Percentiles rank a stretch among this genome's conserved stretches.
These are phyloP conservation scores for Cydia fagiglandana DNA, from an alignment of 1,140 invertebrate species.

Conservation along the genomic window DNA sequence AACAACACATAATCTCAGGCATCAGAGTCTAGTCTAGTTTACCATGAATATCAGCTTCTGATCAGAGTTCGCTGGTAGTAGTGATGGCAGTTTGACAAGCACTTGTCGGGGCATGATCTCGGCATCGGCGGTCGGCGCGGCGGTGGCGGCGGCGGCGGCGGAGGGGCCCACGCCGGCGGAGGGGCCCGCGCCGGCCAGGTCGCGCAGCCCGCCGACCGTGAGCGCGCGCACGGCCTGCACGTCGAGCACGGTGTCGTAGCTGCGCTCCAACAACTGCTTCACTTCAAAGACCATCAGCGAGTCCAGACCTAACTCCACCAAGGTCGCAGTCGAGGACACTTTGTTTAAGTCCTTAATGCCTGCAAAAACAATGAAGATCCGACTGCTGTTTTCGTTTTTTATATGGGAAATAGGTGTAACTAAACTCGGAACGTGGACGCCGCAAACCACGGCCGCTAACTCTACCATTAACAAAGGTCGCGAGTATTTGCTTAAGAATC, in stretches of 20 bases:
- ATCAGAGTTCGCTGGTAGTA: constrained; percentile 36
- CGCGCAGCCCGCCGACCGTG: constrained; percentile 86
- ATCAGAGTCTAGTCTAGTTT: no score
- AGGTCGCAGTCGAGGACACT: constrained; percentile 85
- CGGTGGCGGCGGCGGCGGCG: constrained; percentile 41
- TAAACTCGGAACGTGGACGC: no score
- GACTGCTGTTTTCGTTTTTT: no score
- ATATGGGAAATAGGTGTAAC: no score
- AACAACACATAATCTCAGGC: constrained; percentile 57
- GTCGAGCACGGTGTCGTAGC: constrained; percentile 92
- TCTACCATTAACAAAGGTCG: no score
- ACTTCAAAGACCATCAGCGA: constrained; percentile 99
- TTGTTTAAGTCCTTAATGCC: constrained; percentile 89
- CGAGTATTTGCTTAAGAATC: no score
- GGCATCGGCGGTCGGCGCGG: constrained; percentile 69
- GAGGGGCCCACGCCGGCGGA: constrained; percentile 36
- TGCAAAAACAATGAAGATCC: constrained; percentile 33
- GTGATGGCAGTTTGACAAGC: constrained; percentile 80
- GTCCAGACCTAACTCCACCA: constrained; percentile 97
- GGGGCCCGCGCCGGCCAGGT: constrained; percentile 70
- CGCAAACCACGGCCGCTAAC: no score
- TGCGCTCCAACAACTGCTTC: constrained; percentile 96
- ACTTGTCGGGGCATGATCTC: constrained; percentile 84
- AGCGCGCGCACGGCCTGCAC: constrained; percentile 92
- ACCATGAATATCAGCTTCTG: constrained; percentile 78